phyloP scores from a whole-genome alignment of 2,888 invertebrate genomes.

The Chouioia cunea region DNA sequence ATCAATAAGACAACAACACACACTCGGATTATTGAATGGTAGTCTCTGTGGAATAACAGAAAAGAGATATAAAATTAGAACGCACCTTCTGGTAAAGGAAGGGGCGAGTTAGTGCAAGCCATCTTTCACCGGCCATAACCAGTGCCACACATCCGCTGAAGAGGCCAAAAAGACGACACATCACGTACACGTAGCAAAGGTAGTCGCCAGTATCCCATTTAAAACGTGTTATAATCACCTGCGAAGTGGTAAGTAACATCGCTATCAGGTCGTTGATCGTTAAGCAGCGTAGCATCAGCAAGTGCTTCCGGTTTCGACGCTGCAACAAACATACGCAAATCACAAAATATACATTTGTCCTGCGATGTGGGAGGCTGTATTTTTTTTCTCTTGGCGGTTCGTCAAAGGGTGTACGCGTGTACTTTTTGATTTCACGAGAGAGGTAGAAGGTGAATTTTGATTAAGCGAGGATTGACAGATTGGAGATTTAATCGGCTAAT shows the following conservation, averaged over 20 bases:
- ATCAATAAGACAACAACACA: too few relatives aligned
- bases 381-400: conserved; percentile 11
- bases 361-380: conserved; percentile 11
- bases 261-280: conserved; percentile 86
- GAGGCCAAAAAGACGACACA: conserved; percentile 85
- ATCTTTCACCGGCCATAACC: conserved; percentile 89
- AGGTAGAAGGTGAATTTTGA: too few relatives aligned
- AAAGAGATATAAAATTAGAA: not conserved
- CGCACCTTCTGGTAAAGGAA: conserved; percentile 89
- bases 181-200: conserved; percentile 78
- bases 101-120: conserved; percentile 87
- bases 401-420: too few relatives aligned
- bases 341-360: not conserved
- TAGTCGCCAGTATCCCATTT: conserved; percentile 65
- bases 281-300: conserved; percentile 83
- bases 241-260: conserved; percentile 80
- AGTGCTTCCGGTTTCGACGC: conserved; percentile 83
- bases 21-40: too few relatives aligned
- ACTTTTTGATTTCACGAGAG: too few relatives aligned
- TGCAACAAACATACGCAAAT: conserved; percentile 55
- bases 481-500: too few relatives aligned
- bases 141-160: conserved; percentile 90
- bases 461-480: too few relatives aligned
- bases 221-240: conserved; percentile 68
- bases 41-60: too few relatives aligned